Percentiles rank a stretch among this genome's conserved stretches.
These are phyloP conservation scores for Dasyurus viverrinus DNA, from an alignment of 2,113 vertebrate species.

Conservation along the genomic window DNA sequence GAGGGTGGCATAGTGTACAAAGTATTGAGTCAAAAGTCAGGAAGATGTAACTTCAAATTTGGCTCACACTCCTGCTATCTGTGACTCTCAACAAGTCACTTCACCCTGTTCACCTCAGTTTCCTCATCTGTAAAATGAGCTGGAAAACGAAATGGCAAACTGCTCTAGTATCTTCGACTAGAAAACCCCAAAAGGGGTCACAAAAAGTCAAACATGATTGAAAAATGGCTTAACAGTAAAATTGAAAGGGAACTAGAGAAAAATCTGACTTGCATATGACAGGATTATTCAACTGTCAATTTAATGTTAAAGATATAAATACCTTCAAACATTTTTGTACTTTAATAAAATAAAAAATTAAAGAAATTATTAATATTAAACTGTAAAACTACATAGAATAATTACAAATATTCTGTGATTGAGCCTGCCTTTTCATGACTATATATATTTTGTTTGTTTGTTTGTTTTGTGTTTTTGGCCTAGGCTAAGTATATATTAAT, in stretches of 20 bases:
- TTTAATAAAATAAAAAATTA: not conserved
- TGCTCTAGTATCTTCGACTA: not conserved
- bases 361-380: not conserved
- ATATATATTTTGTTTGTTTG: not conserved
- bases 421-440: not conserved
- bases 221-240: not conserved
- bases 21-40: fast-evolving
- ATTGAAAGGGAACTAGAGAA: not conserved
- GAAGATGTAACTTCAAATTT: not conserved
- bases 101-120: not conserved
- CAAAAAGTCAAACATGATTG: not conserved
- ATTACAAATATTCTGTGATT: not conserved
- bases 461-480: not conserved
- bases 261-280: not conserved
- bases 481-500: not conserved
- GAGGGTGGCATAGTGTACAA: too few relatives aligned
- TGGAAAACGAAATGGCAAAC: not conserved
- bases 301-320: not conserved
- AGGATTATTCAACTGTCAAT: not conserved
- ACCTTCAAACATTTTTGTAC: not conserved
- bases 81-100: not conserved
- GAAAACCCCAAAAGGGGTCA: not conserved
- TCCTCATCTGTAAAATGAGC: not conserved
- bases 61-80: not conserved
- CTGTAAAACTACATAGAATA: not conserved